A percentile compares a stretch with the other conserved stretches of the same genome.
These are phyloP conservation scores for Rhagophthalmus giganteus DNA, from an alignment of 2,888 invertebrate genomes.

Conservation along the genomic window DNA sequence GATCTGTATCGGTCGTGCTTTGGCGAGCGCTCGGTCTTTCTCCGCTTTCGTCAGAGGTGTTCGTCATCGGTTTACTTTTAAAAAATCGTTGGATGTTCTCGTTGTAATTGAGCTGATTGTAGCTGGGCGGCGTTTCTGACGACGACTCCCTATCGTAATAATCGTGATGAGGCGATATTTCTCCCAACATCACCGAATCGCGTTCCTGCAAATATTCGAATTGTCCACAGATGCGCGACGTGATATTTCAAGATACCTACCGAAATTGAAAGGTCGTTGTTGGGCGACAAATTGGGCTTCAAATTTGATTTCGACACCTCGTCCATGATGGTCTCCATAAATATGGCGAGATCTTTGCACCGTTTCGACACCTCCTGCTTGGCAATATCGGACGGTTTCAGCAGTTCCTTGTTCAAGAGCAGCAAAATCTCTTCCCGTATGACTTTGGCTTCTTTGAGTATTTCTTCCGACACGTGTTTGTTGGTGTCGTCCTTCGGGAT, in stretches of 20 bases:
- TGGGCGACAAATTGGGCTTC: conserved; percentile 63
- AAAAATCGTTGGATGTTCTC: conserved; percentile 71
- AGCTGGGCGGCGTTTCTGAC: conserved; percentile 78
- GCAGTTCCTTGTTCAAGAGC: conserved; percentile 67
- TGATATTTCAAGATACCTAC: conserved; percentile 56
- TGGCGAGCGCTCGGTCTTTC: conserved; percentile 44
- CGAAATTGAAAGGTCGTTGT: conserved; percentile 64
- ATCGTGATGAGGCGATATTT: conserved; percentile 83
- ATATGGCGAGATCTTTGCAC: conserved; percentile 72
- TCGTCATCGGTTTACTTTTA: conserved; percentile 67
- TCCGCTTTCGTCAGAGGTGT: conserved; percentile 59
- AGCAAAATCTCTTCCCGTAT: conserved; percentile 69
- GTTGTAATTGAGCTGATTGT: conserved; percentile 83
- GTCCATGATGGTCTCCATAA: conserved; percentile 76
- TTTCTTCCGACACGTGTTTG: conserved; percentile 62
- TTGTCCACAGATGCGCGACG: background rate
- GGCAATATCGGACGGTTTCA: conserved; percentile 56
- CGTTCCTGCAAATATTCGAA: conserved; percentile 62
- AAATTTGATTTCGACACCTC: conserved; percentile 64
- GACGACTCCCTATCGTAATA: conserved; percentile 78
- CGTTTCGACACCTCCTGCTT: conserved; percentile 69
- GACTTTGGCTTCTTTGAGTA: conserved; percentile 61
- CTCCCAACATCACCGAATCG: conserved; percentile 81
- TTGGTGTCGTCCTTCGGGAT: conserved; percentile 50
- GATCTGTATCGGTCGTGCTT: conserved; percentile 53